Evolutionary conservation across 1,140 invertebrate genomes (phyloP), one percentile per base, ranked within the genome.

Genomic region (Carposina sasakii): DNA sequence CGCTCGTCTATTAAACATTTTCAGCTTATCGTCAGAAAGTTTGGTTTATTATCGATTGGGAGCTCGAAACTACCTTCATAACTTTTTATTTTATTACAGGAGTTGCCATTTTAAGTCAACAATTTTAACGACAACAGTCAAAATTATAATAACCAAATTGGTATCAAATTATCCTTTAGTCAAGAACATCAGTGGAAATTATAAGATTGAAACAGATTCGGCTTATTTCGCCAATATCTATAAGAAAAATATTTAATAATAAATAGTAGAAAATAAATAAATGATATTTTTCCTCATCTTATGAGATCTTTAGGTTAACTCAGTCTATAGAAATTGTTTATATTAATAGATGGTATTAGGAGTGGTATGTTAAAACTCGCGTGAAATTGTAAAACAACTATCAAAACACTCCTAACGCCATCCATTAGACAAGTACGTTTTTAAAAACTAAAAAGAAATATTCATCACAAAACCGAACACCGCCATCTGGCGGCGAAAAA

Each of bases 291-390:
- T 30, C 37, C 60, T 66, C 62, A 64, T 62, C 54, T 28, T 17
- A 70, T 67, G 64, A 70, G 64, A 62, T 61, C 49, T 41, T 17
- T 36, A 36, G 2, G 16, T 28, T 52, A 48, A 47, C 43, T 67
- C 67, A 70, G 67, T 70, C 70, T 67, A 66, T 72, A 42, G 34
- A 55, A 34, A 19, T 13, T 36, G 33, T 36, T 16, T 36, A 36
- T 13, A 16, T 13, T 36, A 36, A 36, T 10, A 36, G 33, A 28
- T 36, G 9, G 33, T 36, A 9, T 16, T 36, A 36, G 33, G 15
- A 17, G 16, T 36, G 15, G 13, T 9, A 36, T 36, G 10, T 36
- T 16, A 16, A 13, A 36, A 36, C n/a, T n/a, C n/a, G n/a, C n/a
- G n/a, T 36, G 8, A 36, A 36, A 16, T 13, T 13, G 16, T 19